These are phyloP conservation scores for Ethmia dodecea DNA, from an alignment of 2,888 invertebrate species.

Conservation along the genomic window DNA sequence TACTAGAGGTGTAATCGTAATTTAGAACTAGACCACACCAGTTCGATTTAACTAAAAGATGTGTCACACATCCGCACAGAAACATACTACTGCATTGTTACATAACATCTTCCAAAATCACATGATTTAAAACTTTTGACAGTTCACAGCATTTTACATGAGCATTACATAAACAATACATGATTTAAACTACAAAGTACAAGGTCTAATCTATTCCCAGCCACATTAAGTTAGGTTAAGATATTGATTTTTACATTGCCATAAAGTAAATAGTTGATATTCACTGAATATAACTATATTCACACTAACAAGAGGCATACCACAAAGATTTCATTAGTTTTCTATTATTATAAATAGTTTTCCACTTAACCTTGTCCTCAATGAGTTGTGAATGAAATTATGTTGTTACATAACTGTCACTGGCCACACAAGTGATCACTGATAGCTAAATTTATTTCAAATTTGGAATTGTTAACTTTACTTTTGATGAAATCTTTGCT, in stretches of 20 bases:
- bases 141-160: slow-evolving; percentile 42
- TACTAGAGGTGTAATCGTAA: not conserved
- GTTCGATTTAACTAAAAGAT: not conserved
- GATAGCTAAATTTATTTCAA: too few species aligned
- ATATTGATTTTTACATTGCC: slow-evolving; percentile 23
- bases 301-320: slow-evolving; percentile 14
- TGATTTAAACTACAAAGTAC: slow-evolving; percentile 32
- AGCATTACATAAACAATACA: slow-evolving; percentile 33
- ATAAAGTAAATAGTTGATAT: slow-evolving; percentile 21
- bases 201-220: slow-evolving; percentile 39
- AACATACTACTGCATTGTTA: slow-evolving; percentile 43
- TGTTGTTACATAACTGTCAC: slow-evolving; percentile 59
- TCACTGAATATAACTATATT: slow-evolving; percentile 21
- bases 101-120: slow-evolving; percentile 59
- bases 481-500: slow-evolving; percentile 15
- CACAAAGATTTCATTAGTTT: slow-evolving; percentile 20
- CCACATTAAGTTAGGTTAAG: slow-evolving; percentile 22
- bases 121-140: slow-evolving; percentile 40
- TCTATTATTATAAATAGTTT: slow-evolving; percentile 20
- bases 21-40: not conserved
- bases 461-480: too few species aligned
- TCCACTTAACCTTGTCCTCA: slow-evolving; percentile 47
- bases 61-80: slow-evolving; percentile 2
- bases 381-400: slow-evolving; percentile 35
- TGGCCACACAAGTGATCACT: too few species aligned